Evolutionary conservation across 1,140 invertebrate genomes (phyloP).

Genomic region (Dysdera silvatica): DNA sequence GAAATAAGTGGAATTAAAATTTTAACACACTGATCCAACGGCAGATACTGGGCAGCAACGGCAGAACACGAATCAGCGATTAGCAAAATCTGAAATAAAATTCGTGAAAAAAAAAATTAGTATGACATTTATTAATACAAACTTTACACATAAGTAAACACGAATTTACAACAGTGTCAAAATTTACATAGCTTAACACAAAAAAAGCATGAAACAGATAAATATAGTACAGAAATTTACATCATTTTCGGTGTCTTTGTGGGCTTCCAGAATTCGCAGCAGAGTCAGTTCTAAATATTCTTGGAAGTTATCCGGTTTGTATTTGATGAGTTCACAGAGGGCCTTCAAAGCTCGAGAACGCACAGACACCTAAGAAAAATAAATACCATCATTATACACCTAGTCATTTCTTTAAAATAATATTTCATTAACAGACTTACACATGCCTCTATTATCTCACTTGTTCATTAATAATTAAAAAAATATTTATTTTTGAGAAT

Average conservation of each 20-base stretch:
- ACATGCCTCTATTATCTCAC: no score
- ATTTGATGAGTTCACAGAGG: constrained; percentile 69
- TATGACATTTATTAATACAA: neutral
- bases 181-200: no score
- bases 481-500: no score
- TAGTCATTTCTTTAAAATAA: no score
- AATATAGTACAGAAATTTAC: constrained; percentile 43
- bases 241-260: constrained; percentile 66
- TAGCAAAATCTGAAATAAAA: constrained; percentile 46
- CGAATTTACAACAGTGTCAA: neutral
- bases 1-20: constrained; percentile 71
- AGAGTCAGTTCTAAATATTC: constrained; percentile 81
- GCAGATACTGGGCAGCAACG: constrained; percentile 62
- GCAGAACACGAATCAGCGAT: constrained; percentile 58
- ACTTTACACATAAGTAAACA: neutral
- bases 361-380: constrained; percentile 42
- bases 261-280: constrained; percentile 73
- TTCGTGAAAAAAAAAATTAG: no score
- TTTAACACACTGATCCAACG: constrained; percentile 58
- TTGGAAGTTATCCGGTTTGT: constrained; percentile 65
- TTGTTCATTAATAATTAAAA: no score
- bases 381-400: no score
- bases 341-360: constrained; percentile 62
- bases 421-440: no score
- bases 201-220: neutral